These are phyloP conservation scores for Papilio xuthus DNA, from an alignment of 1,140 invertebrate genomes.

Conservation along the genomic window DNA sequence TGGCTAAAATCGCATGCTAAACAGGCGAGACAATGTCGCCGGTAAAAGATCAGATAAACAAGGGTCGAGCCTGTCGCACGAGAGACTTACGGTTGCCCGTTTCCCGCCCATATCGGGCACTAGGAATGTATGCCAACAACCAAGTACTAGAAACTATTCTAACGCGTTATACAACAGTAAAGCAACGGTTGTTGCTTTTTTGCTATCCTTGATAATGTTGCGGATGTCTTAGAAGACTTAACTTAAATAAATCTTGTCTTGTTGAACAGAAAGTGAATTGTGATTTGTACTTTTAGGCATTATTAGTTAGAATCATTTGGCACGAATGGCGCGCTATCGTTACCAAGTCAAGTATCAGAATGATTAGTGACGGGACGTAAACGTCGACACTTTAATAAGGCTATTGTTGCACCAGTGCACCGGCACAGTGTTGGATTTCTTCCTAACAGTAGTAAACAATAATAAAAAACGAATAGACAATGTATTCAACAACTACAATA, in stretches of 20 bases:
- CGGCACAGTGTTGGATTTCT: too few species aligned
- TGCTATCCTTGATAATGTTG: constrained; percentile 16
- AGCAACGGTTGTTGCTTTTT: constrained; percentile 21
- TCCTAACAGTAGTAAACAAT: too few species aligned
- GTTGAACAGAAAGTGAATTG: not conserved
- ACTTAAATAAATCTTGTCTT: not conserved
- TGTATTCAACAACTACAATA: not conserved
- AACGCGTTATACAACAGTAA: constrained; percentile 11
- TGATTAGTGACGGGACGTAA: too few species aligned
- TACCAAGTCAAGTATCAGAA: too few species aligned
- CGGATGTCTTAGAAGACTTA: constrained; percentile 13
- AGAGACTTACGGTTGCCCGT: constrained; percentile 59
- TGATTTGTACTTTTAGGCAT: not conserved
- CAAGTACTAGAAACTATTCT: constrained; percentile 50
- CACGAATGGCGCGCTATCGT: too few species aligned
- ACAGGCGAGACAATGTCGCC: constrained; percentile 51
- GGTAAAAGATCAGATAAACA: constrained; percentile 62
- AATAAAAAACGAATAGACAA: not conserved
- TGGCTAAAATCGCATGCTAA: constrained; percentile 33
- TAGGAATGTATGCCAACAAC: constrained; percentile 71
- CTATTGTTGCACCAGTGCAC: too few species aligned
- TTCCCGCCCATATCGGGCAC: constrained; percentile 67
- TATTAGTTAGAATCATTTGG: too few species aligned
- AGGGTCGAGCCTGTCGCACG: constrained; percentile 59
- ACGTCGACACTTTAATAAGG: too few species aligned